Evolutionary conservation across 2,797 vertebrate species (phyloP).

Genomic region (Nyctalus aviator): DNA sequence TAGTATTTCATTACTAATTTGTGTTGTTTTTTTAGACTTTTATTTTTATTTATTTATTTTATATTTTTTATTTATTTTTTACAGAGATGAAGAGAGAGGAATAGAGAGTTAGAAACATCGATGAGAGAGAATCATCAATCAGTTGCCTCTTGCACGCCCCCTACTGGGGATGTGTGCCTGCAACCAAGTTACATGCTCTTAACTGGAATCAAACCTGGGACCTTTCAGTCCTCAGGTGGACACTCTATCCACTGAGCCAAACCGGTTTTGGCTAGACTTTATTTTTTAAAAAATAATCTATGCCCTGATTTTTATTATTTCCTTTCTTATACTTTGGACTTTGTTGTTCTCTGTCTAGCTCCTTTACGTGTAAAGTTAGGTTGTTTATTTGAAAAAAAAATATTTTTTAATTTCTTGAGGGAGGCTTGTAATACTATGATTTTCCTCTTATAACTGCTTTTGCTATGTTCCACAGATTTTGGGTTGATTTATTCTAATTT

Average conservation of each 20-base stretch:
- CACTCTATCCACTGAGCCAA: too few relatives aligned
- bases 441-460: neutral
- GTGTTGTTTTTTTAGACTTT: neutral
- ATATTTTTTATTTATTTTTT: too few relatives aligned
- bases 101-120: too few relatives aligned
- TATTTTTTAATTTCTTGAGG: neutral
- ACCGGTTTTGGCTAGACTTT: too few relatives aligned
- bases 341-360: neutral
- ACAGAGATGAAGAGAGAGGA: too few relatives aligned
- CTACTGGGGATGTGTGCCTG: too few relatives aligned
- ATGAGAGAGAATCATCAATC: too few relatives aligned
- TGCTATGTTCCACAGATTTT: neutral
- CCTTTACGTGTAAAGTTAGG: neutral
- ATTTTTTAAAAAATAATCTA: neutral
- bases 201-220: too few relatives aligned
- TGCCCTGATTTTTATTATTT: neutral
- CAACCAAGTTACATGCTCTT: too few relatives aligned
- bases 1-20: neutral
- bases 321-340: neutral
- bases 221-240: too few relatives aligned
- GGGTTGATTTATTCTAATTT: neutral
- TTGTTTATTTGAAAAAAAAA: neutral
- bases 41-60: too few relatives aligned
- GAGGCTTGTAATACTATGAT: neutral
- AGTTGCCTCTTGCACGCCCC: too few relatives aligned